Conservation (phyloP, 1,140 invertebrate genomes). For the Caenorhabditis latens region DNA sequence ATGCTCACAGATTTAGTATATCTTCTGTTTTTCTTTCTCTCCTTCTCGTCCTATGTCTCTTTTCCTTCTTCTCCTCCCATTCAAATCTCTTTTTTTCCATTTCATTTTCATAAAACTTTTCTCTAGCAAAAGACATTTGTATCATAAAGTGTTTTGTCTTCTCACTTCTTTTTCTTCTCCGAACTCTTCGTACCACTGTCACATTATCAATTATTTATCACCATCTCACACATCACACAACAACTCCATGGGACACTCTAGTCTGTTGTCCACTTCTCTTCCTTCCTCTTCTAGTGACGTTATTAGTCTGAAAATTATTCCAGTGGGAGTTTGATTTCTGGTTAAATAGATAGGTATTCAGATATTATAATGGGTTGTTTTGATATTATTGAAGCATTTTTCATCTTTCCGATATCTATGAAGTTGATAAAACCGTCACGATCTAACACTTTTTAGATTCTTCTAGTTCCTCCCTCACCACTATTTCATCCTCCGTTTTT, state of each 20-base stretch:
- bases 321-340: not conserved
- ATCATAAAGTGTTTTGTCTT: not conserved
- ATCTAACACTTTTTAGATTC: too few species aligned
- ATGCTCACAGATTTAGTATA: conserved; percentile 36
- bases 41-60: not conserved
- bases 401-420: too few species aligned
- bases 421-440: too few species aligned
- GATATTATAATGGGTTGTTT: too few species aligned
- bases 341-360: too few species aligned
- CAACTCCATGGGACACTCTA: not conserved
- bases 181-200: conserved; percentile 41
- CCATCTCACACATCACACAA: conserved; percentile 19
- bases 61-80: not conserved
- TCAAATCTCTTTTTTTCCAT: not conserved
- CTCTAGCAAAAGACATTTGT: not conserved
- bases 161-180: not conserved
- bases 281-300: not conserved
- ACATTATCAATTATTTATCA: conserved; percentile 55
- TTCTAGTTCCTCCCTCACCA: too few species aligned
- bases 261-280: not conserved
- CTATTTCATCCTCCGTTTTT: too few species aligned
- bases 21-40: conserved; percentile 21
- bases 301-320: not conserved
- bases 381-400: too few species aligned
- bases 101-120: conserved; percentile 14